phyloP scores from a whole-genome alignment of 2,888 invertebrate genomes.

The Meteorus colon region DNA sequence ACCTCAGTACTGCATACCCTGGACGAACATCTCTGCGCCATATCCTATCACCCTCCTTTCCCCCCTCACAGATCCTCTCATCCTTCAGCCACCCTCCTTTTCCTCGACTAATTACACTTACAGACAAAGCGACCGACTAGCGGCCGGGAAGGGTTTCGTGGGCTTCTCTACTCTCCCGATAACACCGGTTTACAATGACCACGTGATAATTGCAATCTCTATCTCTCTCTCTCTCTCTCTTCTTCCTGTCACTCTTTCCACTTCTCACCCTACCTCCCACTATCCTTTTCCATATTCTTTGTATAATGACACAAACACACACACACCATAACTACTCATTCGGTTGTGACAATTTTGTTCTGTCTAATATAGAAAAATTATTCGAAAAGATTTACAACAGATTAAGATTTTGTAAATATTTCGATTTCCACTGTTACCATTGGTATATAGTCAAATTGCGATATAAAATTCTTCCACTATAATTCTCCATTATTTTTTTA shows the following conservation, averaged over 20 bases:
- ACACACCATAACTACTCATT: too few relatives aligned
- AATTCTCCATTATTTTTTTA: background rate
- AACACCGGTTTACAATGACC: slow-evolving; percentile 70
- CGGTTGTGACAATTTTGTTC: too few relatives aligned
- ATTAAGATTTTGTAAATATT: too few relatives aligned
- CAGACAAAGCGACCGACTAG: slow-evolving; percentile 69
- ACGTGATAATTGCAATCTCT: slow-evolving; percentile 69
- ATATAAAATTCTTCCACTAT: too few relatives aligned
- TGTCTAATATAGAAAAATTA: too few relatives aligned
- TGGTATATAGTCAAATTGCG: too few relatives aligned
- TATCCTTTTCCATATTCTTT: too few relatives aligned
- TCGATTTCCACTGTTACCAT: too few relatives aligned
- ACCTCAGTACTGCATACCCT: slow-evolving; percentile 35
- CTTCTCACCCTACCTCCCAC: too few relatives aligned
- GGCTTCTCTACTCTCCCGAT: slow-evolving; percentile 61
- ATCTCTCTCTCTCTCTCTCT: background rate
- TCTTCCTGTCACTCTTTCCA: background rate
- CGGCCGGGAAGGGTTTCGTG: slow-evolving; percentile 43
- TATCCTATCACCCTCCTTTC: slow-evolving; percentile 35
- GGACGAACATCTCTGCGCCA: slow-evolving; percentile 18
- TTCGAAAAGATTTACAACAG: too few relatives aligned
- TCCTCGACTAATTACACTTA: slow-evolving; percentile 73
- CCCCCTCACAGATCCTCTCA: slow-evolving; percentile 31
- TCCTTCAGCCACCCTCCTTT: slow-evolving; percentile 43
- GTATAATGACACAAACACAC: too few relatives aligned